Base-by-base conservation (phyloP, 2,888 invertebrate genomes). In the Clanis bilineata region DNA sequence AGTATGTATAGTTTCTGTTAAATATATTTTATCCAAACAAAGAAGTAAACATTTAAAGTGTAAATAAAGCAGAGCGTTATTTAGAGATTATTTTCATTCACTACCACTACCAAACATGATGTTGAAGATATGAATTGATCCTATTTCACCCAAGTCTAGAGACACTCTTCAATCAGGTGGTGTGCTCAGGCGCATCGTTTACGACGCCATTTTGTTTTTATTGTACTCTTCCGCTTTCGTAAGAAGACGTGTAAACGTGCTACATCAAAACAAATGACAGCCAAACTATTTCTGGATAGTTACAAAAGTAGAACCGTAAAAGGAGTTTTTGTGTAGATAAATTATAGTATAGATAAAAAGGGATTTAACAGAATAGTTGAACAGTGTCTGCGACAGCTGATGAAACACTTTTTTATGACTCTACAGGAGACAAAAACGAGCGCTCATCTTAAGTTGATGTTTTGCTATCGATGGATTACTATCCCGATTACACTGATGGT, bases 171-270 rank as follows among this genome's bases (percentile, higher is more conserved):
- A 75, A 76, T 81, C 77, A 79, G 75, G 71, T 70, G 67, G 62
- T 71, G 68, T 70, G 69, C 70, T 67, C 69, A 66, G 62, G 68
- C 68, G 68, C 73, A 70, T 76, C 72, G 67, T 78, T 75, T 74
- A 79, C 72, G 77, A 72, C 73, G 75, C 77, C 76, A 78, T 78
- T 70, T 75, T 74, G 74, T 66, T 77, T 82, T 82, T 80, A 82
- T 72, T 76, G 75, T 72, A 73, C 70, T 67, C 80, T 80, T 84
- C 86, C 84, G 84, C 75, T 82, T 78, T 79, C 80, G 76, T 80
- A 80, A 84, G 74, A 80, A 84, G 74, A 73, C 67, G 72, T 72
- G 71, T 73, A 63, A 61, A 67, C 65, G 65, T 66, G 64, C 66
- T 68, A 67, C 68, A 72, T 73, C 72, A 76, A 69, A 70, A 69